Evolutionary conservation across 2,113 vertebrate genomes (phyloP), one percentile per base, ranked within the genome.

Genomic region (Campylomormyrus tamandua): DNA sequence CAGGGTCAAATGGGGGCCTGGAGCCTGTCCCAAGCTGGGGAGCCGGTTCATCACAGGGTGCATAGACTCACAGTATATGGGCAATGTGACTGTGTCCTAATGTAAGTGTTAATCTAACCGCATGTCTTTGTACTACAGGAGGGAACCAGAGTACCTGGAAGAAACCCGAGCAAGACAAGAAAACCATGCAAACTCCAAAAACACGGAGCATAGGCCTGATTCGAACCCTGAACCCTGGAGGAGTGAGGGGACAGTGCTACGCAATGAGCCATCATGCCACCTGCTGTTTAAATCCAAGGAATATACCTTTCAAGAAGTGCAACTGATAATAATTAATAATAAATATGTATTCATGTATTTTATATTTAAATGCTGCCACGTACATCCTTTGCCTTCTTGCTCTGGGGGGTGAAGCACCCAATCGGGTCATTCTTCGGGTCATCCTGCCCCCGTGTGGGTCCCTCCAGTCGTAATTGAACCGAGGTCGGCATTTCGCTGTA

Each of bases 401-500:
- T 96, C 92, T 98, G 96, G 0, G 97, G 94, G 0, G 97, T 96
- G 92, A 99, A 99, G 93, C 98, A 99, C 93, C 98, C 96, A 27
- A 98, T 96, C 83, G 96, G 90, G 42, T 98, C 96, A 0, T 93
- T 94, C 88, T 94, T 80, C 21, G 84, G 66, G 1, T 91, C 87
- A 0, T 94, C 94, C 0, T 94, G 94, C 24, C 91, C 94, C 19
- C 95, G 94, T 0, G 95, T 92, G 24, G 96, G 95, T 4, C 98
- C 97, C 83, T 98, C 98, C 7, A 99, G 95, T 50, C 97, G 96
- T 91, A 97, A 95, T 1, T 97, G 95, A 0, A 96, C 95, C 0
- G 97, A 98, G 0, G 96, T 95, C 0, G 98, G 97, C 91, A 99
- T 97, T 94, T 99, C 98, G 0, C 96, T 94, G 7, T 99, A 99